Evolutionary conservation across 2,888 invertebrate genomes (phyloP).

Genomic region (Nemoura dubitans): DNA sequence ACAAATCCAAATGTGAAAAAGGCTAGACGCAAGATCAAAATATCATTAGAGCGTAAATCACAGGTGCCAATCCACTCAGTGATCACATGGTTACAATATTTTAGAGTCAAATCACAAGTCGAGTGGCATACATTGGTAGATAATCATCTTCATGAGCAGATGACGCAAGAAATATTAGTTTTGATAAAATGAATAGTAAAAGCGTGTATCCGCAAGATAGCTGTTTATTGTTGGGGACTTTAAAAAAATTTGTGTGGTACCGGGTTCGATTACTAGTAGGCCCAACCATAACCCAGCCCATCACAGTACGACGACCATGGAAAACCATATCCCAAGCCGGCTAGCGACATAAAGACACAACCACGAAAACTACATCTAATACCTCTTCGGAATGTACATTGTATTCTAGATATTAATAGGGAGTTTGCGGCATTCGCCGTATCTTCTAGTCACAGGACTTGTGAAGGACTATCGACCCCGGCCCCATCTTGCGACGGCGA

Average conservation of each 20-base stretch:
- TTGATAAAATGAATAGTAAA: too few species aligned
- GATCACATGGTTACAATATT: too few species aligned
- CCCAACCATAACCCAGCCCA: neutral
- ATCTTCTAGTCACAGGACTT: neutral
- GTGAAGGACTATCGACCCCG: constrained; percentile 14
- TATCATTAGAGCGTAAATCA: too few species aligned
- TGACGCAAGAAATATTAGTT: too few species aligned
- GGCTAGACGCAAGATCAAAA: too few species aligned
- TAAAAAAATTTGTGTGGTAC: neutral
- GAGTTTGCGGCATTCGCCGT: neutral
- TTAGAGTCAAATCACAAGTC: too few species aligned
- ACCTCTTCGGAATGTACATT: neutral
- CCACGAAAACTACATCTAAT: neutral
- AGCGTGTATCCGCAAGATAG: too few species aligned
- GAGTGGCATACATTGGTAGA: too few species aligned
- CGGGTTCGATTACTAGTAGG: neutral
- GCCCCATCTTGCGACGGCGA: constrained; percentile 28
- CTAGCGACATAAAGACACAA: neutral
- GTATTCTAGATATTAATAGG: neutral
- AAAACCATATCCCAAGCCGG: neutral
- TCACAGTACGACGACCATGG: neutral
- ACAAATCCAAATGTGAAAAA: too few species aligned
- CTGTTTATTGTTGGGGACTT: too few species aligned
- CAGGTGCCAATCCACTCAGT: too few species aligned
- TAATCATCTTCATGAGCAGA: too few species aligned